Evolutionary conservation across 37 sponge, comb jelly and placozoan genomes (phyloP).

Genomic region (Halisarca cf. caerulea): DNA sequence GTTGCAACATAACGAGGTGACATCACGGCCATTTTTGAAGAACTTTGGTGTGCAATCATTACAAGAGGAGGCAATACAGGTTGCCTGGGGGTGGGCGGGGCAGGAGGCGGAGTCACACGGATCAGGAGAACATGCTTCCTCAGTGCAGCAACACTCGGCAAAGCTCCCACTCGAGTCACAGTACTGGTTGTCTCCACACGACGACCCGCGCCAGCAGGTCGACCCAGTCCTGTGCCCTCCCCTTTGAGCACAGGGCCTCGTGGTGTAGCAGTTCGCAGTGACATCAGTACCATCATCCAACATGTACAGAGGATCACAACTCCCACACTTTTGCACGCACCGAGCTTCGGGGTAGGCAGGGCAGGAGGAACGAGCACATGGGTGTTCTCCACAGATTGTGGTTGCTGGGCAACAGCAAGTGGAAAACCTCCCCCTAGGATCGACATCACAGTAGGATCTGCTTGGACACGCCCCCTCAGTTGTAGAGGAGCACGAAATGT

Average conservation of each 20-base stretch:
- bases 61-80: background rate
- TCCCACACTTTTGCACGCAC: constrained; percentile 1
- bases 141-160: background rate
- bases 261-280: background rate
- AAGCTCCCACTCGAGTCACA: background rate
- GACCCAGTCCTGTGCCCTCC: background rate
- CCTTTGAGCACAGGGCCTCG: background rate
- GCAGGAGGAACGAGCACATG: background rate
- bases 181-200: background rate
- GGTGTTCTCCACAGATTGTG: background rate
- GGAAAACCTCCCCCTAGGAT: background rate
- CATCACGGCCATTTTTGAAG: background rate
- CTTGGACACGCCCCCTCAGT: background rate
- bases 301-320: background rate
- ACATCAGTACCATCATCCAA: background rate
- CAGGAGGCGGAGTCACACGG: background rate
- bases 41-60: background rate
- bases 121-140: background rate
- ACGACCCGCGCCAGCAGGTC: background rate
- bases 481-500: background rate
- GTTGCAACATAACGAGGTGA: background rate
- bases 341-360: constrained; percentile 27
- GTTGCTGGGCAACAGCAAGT: background rate
- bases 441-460: background rate
- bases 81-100: background rate